These are phyloP conservation scores for Oeneis ivallda DNA, from an alignment of 2,888 invertebrate species.

Conservation along the genomic window DNA sequence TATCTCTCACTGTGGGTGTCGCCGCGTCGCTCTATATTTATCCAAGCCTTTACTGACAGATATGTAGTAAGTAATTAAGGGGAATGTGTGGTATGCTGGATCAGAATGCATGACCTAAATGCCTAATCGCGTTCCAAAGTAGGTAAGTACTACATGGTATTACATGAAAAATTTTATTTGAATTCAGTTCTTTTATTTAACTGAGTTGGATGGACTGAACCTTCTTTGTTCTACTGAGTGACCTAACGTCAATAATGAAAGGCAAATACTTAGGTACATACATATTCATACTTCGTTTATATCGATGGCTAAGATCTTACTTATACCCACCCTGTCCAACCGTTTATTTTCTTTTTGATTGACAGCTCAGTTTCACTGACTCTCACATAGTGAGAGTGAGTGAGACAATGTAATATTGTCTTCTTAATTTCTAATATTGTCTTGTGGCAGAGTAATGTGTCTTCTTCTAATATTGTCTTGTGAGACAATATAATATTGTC, in stretches of 20 bases:
- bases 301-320: too few species aligned
- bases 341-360: too few species aligned
- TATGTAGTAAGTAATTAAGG: slow-evolving; percentile 9
- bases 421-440: too few species aligned
- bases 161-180: slow-evolving; percentile 2
- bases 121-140: neutral
- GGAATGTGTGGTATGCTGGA: slow-evolving; percentile 1
- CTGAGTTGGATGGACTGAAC: neutral
- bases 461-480: too few species aligned
- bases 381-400: too few species aligned
- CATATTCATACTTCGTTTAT: too few species aligned
- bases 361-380: too few species aligned
- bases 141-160: neutral
- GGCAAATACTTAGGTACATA: too few species aligned
- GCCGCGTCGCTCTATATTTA: neutral
- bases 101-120: slow-evolving; percentile 7
- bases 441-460: too few species aligned
- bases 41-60: neutral
- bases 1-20: neutral
- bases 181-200: neutral
- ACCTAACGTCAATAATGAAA: neutral
- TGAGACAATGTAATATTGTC: too few species aligned
- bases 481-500: too few species aligned
- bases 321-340: too few species aligned
- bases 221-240: neutral